Conservation (phyloP, 53 echinoderm and acorn worm genomes). For the Stichopus horrens region DNA sequence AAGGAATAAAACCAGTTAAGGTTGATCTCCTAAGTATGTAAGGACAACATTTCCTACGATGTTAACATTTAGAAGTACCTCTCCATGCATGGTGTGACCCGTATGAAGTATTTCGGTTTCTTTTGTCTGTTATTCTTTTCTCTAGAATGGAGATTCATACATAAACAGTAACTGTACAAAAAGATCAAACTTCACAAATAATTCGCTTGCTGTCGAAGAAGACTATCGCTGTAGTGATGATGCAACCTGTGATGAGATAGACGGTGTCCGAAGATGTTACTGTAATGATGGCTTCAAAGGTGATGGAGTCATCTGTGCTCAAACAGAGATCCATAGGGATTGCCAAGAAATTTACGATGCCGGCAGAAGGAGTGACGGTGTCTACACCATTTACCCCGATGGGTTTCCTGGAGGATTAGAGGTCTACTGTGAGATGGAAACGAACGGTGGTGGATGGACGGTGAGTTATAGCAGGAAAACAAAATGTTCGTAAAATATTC, state of each 20-base stretch:
- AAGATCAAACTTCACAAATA: background rate
- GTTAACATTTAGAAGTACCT: too few relatives aligned
- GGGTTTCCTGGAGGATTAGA: background rate
- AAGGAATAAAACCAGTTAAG: too few relatives aligned
- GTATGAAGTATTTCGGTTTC: too few relatives aligned
- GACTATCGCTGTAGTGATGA: slow-evolving; percentile 48
- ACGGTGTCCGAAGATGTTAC: slow-evolving; percentile 50
- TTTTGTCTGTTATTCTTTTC: background rate
- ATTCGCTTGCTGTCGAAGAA: background rate
- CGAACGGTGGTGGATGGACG: background rate
- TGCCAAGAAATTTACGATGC: background rate
- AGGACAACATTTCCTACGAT: too few relatives aligned
- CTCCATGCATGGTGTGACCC: too few relatives aligned
- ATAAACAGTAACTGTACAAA: background rate
- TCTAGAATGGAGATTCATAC: background rate
- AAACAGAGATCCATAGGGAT: background rate
- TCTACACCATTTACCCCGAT: slow-evolving; percentile 1
- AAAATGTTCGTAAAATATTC: too few relatives aligned
- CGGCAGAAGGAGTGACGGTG: background rate
- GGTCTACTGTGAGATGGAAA: background rate
- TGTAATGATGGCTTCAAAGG: slow-evolving; percentile 70
- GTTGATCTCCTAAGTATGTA: too few relatives aligned
- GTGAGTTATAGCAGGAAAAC: background rate
- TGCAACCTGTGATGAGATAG: slow-evolving; percentile 55
- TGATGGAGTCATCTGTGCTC: slow-evolving; percentile 61